Conservation (phyloP, 2,797 vertebrate genomes). For the Neostethus bicornis region DNA sequence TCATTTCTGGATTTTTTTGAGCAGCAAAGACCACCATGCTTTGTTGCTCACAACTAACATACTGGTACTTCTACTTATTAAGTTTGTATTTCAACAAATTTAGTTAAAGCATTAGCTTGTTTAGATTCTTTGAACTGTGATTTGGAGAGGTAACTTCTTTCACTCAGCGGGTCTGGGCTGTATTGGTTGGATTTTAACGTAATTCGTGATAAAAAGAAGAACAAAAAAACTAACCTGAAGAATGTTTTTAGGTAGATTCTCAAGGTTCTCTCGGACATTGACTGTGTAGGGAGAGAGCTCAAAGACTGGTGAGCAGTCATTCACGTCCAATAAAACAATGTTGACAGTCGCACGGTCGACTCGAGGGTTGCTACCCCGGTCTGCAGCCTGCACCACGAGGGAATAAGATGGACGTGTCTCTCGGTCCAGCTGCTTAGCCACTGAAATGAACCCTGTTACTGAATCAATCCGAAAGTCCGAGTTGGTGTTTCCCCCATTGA, state of each 20-base stretch:
- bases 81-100: constrained; percentile 51
- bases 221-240: constrained; percentile 85
- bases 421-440: constrained; percentile 90
- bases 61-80: constrained; percentile 62
- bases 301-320: constrained; percentile 91
- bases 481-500: constrained; percentile 79
- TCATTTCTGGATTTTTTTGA: constrained; percentile 35
- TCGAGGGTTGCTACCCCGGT: constrained; percentile 90
- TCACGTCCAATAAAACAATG: constrained; percentile 87
- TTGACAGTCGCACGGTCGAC: constrained; percentile 84
- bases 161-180: constrained; percentile 20
- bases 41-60: constrained; percentile 37
- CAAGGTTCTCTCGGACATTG: constrained; percentile 87
- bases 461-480: constrained; percentile 91
- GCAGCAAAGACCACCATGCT: constrained; percentile 38
- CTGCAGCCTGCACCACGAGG: constrained; percentile 86
- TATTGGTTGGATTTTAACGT: constrained; percentile 13
- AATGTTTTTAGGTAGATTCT: constrained; percentile 83
- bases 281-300: constrained; percentile 92
- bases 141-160: constrained; percentile 39
- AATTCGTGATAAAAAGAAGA: constrained; percentile 12
- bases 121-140: constrained; percentile 53
- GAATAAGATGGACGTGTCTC: constrained; percentile 84
- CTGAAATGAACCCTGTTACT: constrained; percentile 90
- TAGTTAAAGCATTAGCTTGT: constrained; percentile 63